Conservation (phyloP, 2,113 vertebrate genomes). For the Willisornis vidua region DNA sequence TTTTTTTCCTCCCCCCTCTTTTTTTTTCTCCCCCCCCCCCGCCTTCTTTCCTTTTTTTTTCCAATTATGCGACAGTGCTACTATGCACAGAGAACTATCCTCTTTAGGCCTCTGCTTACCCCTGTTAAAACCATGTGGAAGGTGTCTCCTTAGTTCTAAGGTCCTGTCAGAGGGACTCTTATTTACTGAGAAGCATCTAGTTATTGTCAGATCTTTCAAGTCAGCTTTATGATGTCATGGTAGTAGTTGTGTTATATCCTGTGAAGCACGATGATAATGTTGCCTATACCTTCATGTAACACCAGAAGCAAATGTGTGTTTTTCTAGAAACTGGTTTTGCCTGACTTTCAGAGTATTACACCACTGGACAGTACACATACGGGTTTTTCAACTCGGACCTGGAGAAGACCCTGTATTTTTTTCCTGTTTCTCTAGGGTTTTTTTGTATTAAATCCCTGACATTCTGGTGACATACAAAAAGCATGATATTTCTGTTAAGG, state of each 20-base stretch:
- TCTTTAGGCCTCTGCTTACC: rapidly evolving
- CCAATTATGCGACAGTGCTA: rapidly evolving
- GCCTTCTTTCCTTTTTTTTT: no score
- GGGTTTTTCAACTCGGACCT: rapidly evolving
- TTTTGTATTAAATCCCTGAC: not conserved
- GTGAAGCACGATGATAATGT: not conserved
- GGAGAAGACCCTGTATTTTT: not conserved
- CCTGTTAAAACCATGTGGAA: rapidly evolving
- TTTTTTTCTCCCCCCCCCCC: no score
- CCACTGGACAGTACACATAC: rapidly evolving
- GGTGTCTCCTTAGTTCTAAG: rapidly evolving
- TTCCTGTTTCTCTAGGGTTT: rapidly evolving
- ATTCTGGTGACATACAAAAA: not conserved
- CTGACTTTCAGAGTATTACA: rapidly evolving
- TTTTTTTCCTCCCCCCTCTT: no score
- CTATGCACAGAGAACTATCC: rapidly evolving
- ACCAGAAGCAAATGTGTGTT: rapidly evolving
- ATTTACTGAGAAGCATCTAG: rapidly evolving
- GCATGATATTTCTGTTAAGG: not conserved
- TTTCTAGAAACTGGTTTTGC: rapidly evolving
- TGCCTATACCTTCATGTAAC: rapidly evolving
- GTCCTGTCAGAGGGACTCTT: rapidly evolving
- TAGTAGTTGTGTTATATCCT: rapidly evolving
- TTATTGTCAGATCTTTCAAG: rapidly evolving
- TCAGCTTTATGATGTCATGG: rapidly evolving